Evolutionary conservation across 2,888 invertebrate genomes (phyloP), one percentile per base, ranked within the genome.

Genomic region (Salpingus planirostris): DNA sequence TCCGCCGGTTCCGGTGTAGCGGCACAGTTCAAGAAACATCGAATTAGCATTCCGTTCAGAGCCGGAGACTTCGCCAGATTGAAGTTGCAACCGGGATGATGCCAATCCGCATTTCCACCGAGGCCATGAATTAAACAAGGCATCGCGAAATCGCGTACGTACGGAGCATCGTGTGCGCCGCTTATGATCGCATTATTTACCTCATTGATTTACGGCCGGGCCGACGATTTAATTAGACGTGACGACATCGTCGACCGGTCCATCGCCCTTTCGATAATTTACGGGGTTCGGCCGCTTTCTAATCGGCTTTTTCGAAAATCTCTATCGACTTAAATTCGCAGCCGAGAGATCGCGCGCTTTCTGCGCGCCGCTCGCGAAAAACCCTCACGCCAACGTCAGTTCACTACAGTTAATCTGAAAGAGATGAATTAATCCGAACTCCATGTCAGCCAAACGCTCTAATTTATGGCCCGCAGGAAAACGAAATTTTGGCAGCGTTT

Each of bases 401-500:
- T 59, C 59, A 59, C 55, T 54, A 55, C 49, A 58, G 58, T 60
- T 60, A 62, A 63, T 62, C 61, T 60, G 63, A 64, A 63, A 64
- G 61, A 64, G 63, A 63, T 64, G 64, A 63, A 65, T 64, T 65
- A 64, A 65, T 64, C 64, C 62, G 52, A 57, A 62, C 59, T 61
- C 55, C 54, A 56, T 57, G 63, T 63, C 62, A 60, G 61, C 59
- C 57, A 52, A 60, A 59, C 51, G 44, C 45, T 33, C 51, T 62
- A 61, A 64, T 64, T 64, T 64, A 64, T 61, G 46, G 59, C 52
- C 46, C 46, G 42, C 47, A 55, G 61, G 60, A 61, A 57, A 60
- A 60, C 60, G 60, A 62, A 62, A 64, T 62, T 64, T 64, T 65
- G 65, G 64, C 64, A 63, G 56, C 55, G 60, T 60, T 62, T 62